A percentile compares a stretch with the other conserved stretches of the same genome.
These are phyloP conservation scores for Pogoniulus pusillus DNA, from an alignment of 2,797 vertebrate species.

Conservation along the genomic window DNA sequence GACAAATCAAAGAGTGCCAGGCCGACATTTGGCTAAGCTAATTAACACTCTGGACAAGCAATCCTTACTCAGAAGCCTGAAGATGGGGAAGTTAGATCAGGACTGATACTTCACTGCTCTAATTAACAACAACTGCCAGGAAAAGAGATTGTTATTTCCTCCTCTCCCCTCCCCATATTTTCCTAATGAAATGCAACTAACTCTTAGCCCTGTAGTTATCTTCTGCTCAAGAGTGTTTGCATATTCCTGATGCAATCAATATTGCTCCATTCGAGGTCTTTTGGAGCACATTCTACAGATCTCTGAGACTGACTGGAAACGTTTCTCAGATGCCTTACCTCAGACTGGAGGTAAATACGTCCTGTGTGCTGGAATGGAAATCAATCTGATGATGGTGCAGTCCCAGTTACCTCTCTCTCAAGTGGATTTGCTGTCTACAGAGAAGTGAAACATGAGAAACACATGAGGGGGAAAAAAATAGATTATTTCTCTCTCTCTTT, in stretches of 20 bases:
- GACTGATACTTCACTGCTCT: not conserved
- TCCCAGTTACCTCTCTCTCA: not conserved
- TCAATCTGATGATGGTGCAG: fast-evolving
- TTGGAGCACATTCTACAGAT: not conserved
- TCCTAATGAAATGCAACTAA: not conserved
- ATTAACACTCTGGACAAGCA: not conserved
- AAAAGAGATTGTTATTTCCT: not conserved
- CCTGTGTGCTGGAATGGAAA: not conserved
- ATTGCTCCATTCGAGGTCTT: not conserved
- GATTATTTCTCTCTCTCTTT: too few species aligned
- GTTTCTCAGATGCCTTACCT: not conserved
- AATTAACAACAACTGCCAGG: not conserved
- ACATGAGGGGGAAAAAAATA: not conserved
- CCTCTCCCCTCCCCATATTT: not conserved
- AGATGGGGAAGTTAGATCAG: not conserved
- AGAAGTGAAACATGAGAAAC: not conserved
- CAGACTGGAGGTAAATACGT: not conserved
- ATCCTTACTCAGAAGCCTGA: not conserved
- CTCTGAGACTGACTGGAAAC: not conserved
- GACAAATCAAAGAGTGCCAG: not conserved
- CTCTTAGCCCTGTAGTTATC: not conserved
- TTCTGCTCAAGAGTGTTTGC: not conserved
- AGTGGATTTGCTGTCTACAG: not conserved
- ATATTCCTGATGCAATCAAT: not conserved
- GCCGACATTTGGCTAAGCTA: not conserved